Evolutionary conservation across 2,797 vertebrate genomes (phyloP), one percentile per base, ranked within the genome.

Genomic region (Podarcis siculus): DNA sequence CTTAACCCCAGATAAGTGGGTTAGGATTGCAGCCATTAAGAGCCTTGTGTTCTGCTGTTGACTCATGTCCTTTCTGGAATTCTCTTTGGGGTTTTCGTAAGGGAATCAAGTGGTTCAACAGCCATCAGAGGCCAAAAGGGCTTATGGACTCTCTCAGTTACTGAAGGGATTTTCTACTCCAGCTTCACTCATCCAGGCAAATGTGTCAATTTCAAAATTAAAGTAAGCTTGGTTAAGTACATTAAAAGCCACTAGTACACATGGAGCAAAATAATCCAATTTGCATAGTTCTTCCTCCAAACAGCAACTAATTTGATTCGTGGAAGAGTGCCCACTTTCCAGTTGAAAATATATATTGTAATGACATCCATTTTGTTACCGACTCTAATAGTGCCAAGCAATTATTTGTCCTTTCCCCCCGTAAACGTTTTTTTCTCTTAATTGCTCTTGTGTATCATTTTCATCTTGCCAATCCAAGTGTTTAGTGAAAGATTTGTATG

Each of bases 211-310:
- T 73, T 81, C 67, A 64, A 73, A 77, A 78, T 83, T 32, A 85
- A 88, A 91, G 84, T 1, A 76, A 1, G 6, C 77, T 86, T n/a
- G 89, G 45, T 83, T 90, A 39, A 72, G 78, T 61, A 64, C 13
- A 21, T 3, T 27, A 83, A 87, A 78, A 67, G 23, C 55, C 8
- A 23, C 35, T 73, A 21, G 27, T 45, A 45, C 39, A 45, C 69
- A 25, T 27, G 61, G 69, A 64, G 12, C 39, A 66, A 79, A 73
- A 83, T 73, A 30, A 75, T 39, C 12, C 75, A 19, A 17, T 84
- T 83, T 55, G 17, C 12, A 25, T n/a, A 61, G 32, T 83, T 86
- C 10, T 64, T 42, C 37, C 8, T 21, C 8, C 32, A 83, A 55
- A 86, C 35, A 66, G 21, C 42, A 45, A 73, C 61, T 66, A 66